Evolutionary conservation across 2,113 vertebrate species (phyloP), one percentile per base, ranked within the genome.

Genomic region (Ciconia stormi): DNA sequence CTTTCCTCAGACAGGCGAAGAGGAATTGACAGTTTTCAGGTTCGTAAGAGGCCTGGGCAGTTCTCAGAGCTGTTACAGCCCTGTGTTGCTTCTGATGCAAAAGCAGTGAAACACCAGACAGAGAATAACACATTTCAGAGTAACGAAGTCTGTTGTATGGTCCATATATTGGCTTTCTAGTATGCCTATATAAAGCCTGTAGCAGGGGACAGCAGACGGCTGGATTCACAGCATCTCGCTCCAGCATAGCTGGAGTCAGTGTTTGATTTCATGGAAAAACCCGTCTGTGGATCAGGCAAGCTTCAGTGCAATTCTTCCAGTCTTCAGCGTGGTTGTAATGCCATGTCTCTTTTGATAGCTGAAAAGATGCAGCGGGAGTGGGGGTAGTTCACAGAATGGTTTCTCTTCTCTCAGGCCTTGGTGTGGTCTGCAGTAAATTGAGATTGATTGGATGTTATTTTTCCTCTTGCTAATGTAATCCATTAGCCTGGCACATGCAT

Each of bases 401-500:
- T 99, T 98, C 98, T 98, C 98, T 95, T 86, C 96, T 99, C 98
- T 98, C 98, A 96, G 98, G 98, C 99, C 99, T 98, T 99, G 98
- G 98, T 99, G 98, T 99, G 99, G 99, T 99, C 98, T 98, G 98
- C 98, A 98, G 99, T 99, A 99, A 98, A 99, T 99, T 99, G 99
- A 99, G 99, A 99, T 99, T 99, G 99, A 99, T 99, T 99, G 99
- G 99, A 99, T 99, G 99, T 99, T 99, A 99, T 99, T 99, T 99
- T 99, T 99, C 99, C 99, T 99, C 99, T 99, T 99, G 99, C 99
- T 99, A 99, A 99, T 99, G 99, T 99, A 99, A 99, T 99, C 99
- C 99, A 99, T 99, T 99, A 99, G 99, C 99, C 99, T 99, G 99
- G 99, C 99, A 99, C 99, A 99, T 99, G 99, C 99, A 99, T 99